phyloP scores from a whole-genome alignment of 2,888 invertebrate species.

The Temnothorax unifasciatus region DNA sequence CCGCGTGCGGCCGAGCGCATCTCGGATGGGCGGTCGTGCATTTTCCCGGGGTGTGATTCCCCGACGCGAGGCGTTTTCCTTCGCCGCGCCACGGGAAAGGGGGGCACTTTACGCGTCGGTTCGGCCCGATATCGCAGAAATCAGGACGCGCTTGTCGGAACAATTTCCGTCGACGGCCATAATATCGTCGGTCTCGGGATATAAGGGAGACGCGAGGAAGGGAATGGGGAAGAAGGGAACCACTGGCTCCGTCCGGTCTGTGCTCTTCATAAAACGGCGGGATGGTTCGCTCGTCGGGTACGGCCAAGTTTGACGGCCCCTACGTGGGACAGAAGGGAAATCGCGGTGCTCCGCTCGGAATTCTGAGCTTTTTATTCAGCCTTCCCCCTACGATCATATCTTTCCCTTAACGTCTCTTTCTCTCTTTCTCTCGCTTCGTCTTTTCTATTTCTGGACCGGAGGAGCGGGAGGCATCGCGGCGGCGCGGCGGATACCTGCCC shows the following conservation, averaged over 20 bases:
- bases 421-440: background rate
- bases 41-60: conserved; percentile 34
- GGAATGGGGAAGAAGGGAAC: conserved; percentile 18
- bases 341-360: conserved; percentile 34
- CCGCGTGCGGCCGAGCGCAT: conserved; percentile 34
- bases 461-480: conserved; percentile 24
- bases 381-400: conserved; percentile 23
- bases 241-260: conserved; percentile 30
- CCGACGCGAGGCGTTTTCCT: conserved; percentile 33
- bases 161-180: conserved; percentile 61
- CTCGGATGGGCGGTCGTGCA: conserved; percentile 12
- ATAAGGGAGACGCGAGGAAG: conserved; percentile 5
- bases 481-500: background rate
- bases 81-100: background rate
- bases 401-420: conserved; percentile 20
- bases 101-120: conserved; percentile 29
- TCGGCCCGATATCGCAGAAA: conserved; percentile 47
- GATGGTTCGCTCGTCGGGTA: background rate
- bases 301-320: conserved; percentile 38
- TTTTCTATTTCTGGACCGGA: background rate
- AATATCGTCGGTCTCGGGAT: conserved; percentile 53
- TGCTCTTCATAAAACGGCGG: conserved; percentile 44
- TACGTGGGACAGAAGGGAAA: conserved; percentile 31
- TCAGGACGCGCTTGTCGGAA: conserved; percentile 65
- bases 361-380: conserved; percentile 63